Conservation (phyloP, 2,888 invertebrate species). For the Leucophenga maculata region DNA sequence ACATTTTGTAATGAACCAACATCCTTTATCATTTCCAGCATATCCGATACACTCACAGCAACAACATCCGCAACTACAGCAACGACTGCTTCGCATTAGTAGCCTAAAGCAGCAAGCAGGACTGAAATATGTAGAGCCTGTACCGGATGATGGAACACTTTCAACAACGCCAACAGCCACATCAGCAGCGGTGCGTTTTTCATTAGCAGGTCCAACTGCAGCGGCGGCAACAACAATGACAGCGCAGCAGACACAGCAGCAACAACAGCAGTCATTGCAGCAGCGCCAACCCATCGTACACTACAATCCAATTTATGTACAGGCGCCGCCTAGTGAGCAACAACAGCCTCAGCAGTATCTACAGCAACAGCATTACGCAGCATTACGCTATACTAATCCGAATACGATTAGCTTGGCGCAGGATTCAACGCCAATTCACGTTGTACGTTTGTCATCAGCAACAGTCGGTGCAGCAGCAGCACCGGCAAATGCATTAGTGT, state of each 20-base stretch:
- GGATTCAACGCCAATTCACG: conserved; percentile 54
- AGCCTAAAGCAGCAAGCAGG: conserved; percentile 36
- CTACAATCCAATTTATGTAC: conserved; percentile 63
- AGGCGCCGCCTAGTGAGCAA: conserved; percentile 50
- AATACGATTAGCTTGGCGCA: conserved; percentile 52
- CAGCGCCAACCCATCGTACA: conserved; percentile 53
- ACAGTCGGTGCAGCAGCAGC: conserved; percentile 47
- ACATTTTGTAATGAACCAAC: conserved; percentile 25
- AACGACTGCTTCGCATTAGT: conserved; percentile 39
- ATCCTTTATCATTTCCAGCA: conserved; percentile 42
- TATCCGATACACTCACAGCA: conserved; percentile 54
- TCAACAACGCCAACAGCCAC: conserved; percentile 28
- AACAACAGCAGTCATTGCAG: conserved; percentile 30
- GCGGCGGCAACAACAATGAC: conserved; percentile 22
- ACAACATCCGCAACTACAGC: conserved; percentile 43
- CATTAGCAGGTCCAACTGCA: conserved; percentile 21
- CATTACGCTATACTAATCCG: conserved; percentile 60
- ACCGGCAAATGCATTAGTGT: conserved; percentile 21
- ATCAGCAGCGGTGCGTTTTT: conserved; percentile 25
- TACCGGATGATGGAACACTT: conserved; percentile 35
- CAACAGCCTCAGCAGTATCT: conserved; percentile 42
- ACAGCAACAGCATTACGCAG: conserved; percentile 58
- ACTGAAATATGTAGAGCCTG: conserved; percentile 29
- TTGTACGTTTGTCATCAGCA: conserved; percentile 59
- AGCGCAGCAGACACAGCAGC: conserved; percentile 9